These are phyloP conservation scores for Drosophila prolongata DNA, from an alignment of 2,888 invertebrate genomes.

Conservation along the genomic window DNA sequence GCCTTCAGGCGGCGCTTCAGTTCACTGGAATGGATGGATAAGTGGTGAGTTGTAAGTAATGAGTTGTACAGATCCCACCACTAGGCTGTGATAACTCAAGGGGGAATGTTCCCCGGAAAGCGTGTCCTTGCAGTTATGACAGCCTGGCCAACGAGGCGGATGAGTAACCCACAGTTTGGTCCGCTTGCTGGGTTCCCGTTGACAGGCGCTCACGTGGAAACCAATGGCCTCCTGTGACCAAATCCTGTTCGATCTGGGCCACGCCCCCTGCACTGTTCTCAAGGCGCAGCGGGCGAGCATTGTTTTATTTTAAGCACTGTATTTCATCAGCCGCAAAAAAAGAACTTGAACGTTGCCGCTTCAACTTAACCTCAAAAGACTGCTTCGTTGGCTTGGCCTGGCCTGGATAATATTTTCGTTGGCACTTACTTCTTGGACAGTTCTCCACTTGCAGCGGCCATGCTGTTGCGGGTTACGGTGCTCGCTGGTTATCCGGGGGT, in stretches of 20 bases:
- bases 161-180: conserved; percentile 78
- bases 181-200: conserved; percentile 71
- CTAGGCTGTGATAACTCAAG: conserved; percentile 3
- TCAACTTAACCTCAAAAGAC: conserved; percentile 33
- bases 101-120: not conserved
- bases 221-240: not conserved
- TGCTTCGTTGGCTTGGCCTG: conserved; percentile 18
- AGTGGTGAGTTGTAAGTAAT: not conserved
- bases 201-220: conserved; percentile 52
- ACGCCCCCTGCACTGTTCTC: conserved; percentile 27
- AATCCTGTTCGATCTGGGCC: conserved; percentile 9
- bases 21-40: conserved; percentile 89
- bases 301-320: not conserved
- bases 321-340: conserved; percentile 12
- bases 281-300: conserved; percentile 44
- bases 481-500: conserved; percentile 5
- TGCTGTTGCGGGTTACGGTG: conserved; percentile 39
- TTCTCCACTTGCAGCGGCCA: conserved; percentile 80
- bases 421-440: conserved; percentile 83
- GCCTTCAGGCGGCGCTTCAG: conserved; percentile 95
- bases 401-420: not conserved
- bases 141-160: conserved; percentile 1
- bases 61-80: not conserved
- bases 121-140: conserved; percentile 1
- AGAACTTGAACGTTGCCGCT: conserved; percentile 9